Base-by-base conservation (phyloP, 2,113 vertebrate genomes). In the Elephantulus edwardii region DNA sequence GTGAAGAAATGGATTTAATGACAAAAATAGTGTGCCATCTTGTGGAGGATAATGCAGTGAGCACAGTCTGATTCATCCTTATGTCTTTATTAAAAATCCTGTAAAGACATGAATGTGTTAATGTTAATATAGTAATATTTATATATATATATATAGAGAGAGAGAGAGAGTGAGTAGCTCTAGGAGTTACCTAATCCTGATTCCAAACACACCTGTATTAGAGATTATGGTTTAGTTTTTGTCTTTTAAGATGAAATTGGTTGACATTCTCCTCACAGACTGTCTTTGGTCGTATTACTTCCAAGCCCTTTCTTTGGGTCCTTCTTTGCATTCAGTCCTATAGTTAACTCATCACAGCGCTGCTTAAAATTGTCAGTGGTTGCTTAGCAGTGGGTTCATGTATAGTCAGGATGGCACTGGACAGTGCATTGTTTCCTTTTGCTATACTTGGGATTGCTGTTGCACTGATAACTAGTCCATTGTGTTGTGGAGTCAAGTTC, bases 11-110 rank as follows among this genome's bases (percentile, higher is more conserved):
- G 46, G 35, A 33, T 91, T 83, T 88, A 93, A 91, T 87, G 92
- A 50, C 2, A 40, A 86, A 89, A 94, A 50, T 40, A 50, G 90
- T 95, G 79, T 93, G 95, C 95, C 94, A 95, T 90, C 95, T 96
- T 95, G 95, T 96, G 93, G 94, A 92, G 40, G 44, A 81, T 95
- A 91, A 64, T 91, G 52, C 44, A 48, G 5, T 91, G 22, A 75
- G 48, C 88, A 86, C 10, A 75, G 46, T 80, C 58, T 82, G 77
- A 54, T 77, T 91, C 83, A 80, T 33, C 28, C 30, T 2, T 56
- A 35, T 81, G 56, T n/a, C n/a, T n/a, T n/a, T n/a, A 56, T 60
- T 30, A 60, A 60, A 26, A 60, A 30, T 60, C 58, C 19, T 24
- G n/a, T n/a, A n/a, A n/a, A n/a, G n/a, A n/a, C n/a, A n/a, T n/a